phyloP scores from a whole-genome alignment of 2,888 invertebrate species.

The Melitaea athalia region DNA sequence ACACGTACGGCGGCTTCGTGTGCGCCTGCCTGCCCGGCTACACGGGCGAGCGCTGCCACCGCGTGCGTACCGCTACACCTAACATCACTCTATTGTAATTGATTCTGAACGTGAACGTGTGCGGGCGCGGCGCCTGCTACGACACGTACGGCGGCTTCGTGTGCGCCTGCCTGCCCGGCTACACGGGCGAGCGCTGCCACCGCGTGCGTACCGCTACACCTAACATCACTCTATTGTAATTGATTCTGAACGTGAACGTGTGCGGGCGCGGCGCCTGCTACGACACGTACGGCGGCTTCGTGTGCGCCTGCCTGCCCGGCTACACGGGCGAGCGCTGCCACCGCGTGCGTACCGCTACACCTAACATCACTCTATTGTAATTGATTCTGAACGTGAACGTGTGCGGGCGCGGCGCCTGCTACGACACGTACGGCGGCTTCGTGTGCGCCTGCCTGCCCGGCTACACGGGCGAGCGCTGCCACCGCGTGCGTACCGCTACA shows the following conservation, averaged over 20 bases:
- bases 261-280: slow-evolving; percentile 91
- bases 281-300: slow-evolving; percentile 90
- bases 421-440: slow-evolving; percentile 90
- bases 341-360: slow-evolving; percentile 76
- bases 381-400: slow-evolving; percentile 91
- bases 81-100: too few species aligned
- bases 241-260: slow-evolving; percentile 89
- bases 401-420: slow-evolving; percentile 90
- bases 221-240: too few species aligned
- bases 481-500: slow-evolving; percentile 81
- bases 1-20: slow-evolving; percentile 89
- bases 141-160: slow-evolving; percentile 90
- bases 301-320: slow-evolving; percentile 90
- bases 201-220: slow-evolving; percentile 77
- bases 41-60: slow-evolving; percentile 90
- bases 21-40: slow-evolving; percentile 91
- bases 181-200: slow-evolving; percentile 90
- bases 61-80: too few species aligned
- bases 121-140: slow-evolving; percentile 90
- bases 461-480: slow-evolving; percentile 91
- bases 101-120: slow-evolving; percentile 90
- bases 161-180: slow-evolving; percentile 90
- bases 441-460: slow-evolving; percentile 89
- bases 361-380: too few species aligned
- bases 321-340: slow-evolving; percentile 91